Conservation (phyloP, 2,888 invertebrate genomes). For the Drosophila mettleri region DNA sequence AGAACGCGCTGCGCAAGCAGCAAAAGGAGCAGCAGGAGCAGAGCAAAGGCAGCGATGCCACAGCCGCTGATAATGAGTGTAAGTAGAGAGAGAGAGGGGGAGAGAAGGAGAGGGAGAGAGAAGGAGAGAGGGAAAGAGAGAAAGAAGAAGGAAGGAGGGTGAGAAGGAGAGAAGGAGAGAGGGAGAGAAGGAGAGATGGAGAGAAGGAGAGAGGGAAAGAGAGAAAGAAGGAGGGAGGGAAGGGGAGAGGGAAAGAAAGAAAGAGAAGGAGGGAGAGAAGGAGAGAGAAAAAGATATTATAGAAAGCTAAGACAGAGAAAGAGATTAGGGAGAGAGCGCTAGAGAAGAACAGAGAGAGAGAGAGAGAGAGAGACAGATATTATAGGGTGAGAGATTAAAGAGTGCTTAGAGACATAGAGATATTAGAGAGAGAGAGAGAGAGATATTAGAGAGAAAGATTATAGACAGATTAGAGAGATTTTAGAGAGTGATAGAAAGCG, state of each 20-base stretch:
- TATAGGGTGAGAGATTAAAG: too few relatives aligned
- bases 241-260: too few relatives aligned
- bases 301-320: neutral
- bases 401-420: neutral
- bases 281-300: too few relatives aligned
- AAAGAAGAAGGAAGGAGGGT: neutral
- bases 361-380: neutral
- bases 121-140: neutral
- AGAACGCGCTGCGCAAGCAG: slow-evolving; percentile 75
- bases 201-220: too few relatives aligned
- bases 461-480: too few relatives aligned
- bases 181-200: too few relatives aligned
- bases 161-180: neutral
- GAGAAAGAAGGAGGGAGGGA: too few relatives aligned
- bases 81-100: slow-evolving; percentile 16
- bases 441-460: too few relatives aligned
- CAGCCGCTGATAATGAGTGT: slow-evolving; percentile 70
- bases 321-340: too few relatives aligned
- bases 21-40: slow-evolving; percentile 61
- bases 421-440: neutral
- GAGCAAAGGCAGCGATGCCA: slow-evolving; percentile 43
- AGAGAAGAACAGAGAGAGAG: neutral
- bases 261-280: neutral
- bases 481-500: neutral
- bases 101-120: neutral